phyloP scores from a whole-genome alignment of 2,113 vertebrate genomes.

The Phaethornis superciliosus region DNA sequence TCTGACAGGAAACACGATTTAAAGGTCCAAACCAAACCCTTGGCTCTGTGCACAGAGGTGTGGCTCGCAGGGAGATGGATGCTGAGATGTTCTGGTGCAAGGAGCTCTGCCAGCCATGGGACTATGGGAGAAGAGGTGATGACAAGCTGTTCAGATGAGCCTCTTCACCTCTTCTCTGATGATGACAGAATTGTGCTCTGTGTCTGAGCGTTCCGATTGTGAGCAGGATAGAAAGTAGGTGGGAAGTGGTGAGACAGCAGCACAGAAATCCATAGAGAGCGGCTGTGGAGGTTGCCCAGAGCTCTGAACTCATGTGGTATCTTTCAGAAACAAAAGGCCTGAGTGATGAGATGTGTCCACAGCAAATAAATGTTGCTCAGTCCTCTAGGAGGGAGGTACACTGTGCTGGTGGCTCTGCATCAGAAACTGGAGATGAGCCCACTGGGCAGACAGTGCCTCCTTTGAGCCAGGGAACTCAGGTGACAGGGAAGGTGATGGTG shows the following conservation, averaged over 20 bases:
- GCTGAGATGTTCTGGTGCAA: neutral
- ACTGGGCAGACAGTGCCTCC: neutral
- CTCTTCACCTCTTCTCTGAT: neutral
- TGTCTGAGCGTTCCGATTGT: neutral
- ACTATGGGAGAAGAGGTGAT: neutral
- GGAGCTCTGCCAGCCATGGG: neutral
- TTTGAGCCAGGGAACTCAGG: neutral
- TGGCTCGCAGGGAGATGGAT: constrained; percentile 58
- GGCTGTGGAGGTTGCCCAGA: neutral
- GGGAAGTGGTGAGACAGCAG: constrained; percentile 2
- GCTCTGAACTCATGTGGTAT: neutral
- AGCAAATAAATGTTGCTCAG: neutral
- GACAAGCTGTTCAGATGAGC: neutral
- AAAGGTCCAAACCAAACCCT: constrained; percentile 16
- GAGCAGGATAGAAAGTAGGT: constrained; percentile 9
- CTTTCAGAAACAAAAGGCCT: constrained; percentile 9
- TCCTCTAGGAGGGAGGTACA: neutral
- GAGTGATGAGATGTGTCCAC: neutral
- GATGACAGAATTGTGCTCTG: neutral
- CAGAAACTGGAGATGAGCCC: neutral
- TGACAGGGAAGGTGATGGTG: neutral
- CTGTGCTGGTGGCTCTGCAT: neutral
- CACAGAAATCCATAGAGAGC: neutral
- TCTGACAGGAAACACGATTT: constrained; percentile 27
- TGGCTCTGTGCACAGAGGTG: constrained; percentile 39